Percentiles rank a stretch among this genome's conserved stretches.
phyloP scores from a whole-genome alignment of 2,888 invertebrate species.

The Cheilosia soror region DNA sequence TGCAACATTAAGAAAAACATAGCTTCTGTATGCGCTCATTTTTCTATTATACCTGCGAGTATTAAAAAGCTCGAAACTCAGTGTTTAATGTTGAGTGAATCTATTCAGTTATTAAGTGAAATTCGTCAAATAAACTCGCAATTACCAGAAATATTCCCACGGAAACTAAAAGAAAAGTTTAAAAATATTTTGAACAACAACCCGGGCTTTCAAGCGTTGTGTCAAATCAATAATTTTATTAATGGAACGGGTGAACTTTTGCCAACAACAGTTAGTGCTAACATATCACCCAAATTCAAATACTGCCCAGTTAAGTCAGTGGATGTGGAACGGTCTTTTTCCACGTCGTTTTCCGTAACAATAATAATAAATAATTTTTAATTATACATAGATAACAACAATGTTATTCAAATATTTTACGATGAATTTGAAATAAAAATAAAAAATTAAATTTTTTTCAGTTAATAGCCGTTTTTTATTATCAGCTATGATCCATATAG shows the following conservation, averaged over 20 bases:
- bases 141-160: neutral
- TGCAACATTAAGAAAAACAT: constrained; percentile 5
- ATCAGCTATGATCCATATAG: no score
- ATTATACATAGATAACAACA: no score
- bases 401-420: no score
- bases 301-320: constrained; percentile 6
- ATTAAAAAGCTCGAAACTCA: constrained; percentile 5
- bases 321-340: constrained; percentile 38
- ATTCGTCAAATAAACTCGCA: neutral
- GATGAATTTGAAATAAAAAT: no score
- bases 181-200: constrained; percentile 36
- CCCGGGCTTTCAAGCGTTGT: constrained; percentile 27
- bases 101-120: constrained; percentile 3
- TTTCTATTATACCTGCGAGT: neutral
- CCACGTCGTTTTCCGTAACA: neutral
- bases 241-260: constrained; percentile 41
- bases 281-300: neutral
- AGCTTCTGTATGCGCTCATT: neutral
- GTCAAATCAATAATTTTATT: constrained; percentile 33
- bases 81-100: neutral
- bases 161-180: constrained; percentile 34
- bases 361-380: no score
- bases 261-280: constrained; percentile 33
- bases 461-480: no score
- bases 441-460: no score